Base-by-base conservation (phyloP, 2,888 invertebrate species). In the Oscheius sp. region DNA sequence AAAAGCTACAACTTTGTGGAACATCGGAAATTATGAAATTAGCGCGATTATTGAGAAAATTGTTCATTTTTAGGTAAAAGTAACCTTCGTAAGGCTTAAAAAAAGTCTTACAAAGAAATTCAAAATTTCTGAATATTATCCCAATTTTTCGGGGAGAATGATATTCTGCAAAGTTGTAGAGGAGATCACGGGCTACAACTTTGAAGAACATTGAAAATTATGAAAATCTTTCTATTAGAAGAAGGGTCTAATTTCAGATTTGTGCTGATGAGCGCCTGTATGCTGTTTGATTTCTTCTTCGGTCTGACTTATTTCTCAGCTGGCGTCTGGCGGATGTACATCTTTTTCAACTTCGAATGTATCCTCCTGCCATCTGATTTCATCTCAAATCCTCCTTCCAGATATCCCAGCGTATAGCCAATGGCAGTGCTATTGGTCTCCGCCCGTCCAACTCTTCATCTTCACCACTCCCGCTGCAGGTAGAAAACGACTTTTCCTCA, bases 271-370 rank as follows among this genome's bases (percentile, higher is more conserved):
- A 73, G 70, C 10, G 71, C 73, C 12, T 77, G 75, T 52, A 23
- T 77, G 12, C 39, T 74, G 31, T 77, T 77, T 66, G 77, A 77
- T 42, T 57, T 72, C 1, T 42, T 77, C n/a, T 77, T 77, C 53
- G 77, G 77, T n/a, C 48, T 73, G 39, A 73, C 77, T 23, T 77
- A 77, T 37, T 71, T 77, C 39, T 69, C 67, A 23, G 73, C 75
- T 0, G 77, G 77, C 10, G 45, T 72, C 23, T 74, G 71, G 65
- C 58, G 77, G 12, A 63, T 70, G 1, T 52, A 67, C 34, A 23
- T 77, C 10, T 42, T 75, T 10, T n/a, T 61, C 34, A 17, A 58
- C 1, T 75, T 69, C 37, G 66, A 71, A 2, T 66, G 76, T 74
- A 48, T 68, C n/a, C n/a, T n/a, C n/a, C n/a, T n/a, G 76, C 53